These are phyloP conservation scores for Berghia stephanieae DNA, from an alignment of 1,140 invertebrate species.

Conservation along the genomic window DNA sequence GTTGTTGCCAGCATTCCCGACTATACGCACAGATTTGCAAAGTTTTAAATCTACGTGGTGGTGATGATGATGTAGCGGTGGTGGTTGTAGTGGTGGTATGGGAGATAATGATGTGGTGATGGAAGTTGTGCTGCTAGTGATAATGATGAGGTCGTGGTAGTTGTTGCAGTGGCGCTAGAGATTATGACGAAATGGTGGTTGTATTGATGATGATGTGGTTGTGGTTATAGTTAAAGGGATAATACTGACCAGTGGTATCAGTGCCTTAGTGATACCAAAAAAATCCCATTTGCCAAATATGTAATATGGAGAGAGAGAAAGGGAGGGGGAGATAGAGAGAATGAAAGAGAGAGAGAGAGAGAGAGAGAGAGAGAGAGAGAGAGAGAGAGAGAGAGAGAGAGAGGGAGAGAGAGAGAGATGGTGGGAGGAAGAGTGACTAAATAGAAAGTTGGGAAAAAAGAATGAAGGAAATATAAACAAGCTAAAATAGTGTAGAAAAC, in stretches of 20 bases:
- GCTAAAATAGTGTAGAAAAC: not conserved
- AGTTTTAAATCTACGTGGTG: too few relatives aligned
- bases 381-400: not conserved
- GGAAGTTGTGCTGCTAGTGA: not conserved
- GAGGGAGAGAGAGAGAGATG: conserved; percentile 11
- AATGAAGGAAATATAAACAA: not conserved
- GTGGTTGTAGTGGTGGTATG: too few relatives aligned
- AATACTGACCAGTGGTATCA: not conserved
- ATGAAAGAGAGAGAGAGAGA: conserved; percentile 16
- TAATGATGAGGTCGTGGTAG: not conserved
- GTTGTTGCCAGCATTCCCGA: too few relatives aligned
- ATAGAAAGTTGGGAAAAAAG: not conserved
- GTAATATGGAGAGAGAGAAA: conserved; percentile 19
- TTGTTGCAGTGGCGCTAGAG: not conserved
- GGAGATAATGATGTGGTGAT: not conserved
- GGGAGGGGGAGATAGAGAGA: conserved; percentile 20
- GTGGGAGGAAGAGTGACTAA: not conserved
- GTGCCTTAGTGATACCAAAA: not conserved
- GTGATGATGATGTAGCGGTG: too few relatives aligned
- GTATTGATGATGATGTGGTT: not conserved
- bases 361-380: not conserved
- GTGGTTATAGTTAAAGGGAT: not conserved
- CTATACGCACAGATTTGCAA: too few relatives aligned
- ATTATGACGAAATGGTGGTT: not conserved
- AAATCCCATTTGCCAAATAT: not conserved